Conservation (phyloP, 2,888 invertebrate species). For the Rotaria socialis region DNA sequence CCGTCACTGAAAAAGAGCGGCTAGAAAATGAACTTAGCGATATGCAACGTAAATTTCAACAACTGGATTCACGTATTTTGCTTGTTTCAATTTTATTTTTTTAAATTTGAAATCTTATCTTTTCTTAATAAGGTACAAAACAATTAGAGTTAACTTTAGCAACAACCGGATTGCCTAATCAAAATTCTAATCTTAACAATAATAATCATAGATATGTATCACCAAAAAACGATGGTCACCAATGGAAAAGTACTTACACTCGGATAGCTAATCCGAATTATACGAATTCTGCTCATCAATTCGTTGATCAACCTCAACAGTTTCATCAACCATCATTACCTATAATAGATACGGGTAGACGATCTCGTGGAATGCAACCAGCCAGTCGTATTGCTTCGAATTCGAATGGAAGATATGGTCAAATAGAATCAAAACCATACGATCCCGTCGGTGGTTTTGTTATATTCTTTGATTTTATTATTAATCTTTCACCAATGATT, state of each 20-base stretch:
- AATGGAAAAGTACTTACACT: background rate
- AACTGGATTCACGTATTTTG: background rate
- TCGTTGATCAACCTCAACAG: background rate
- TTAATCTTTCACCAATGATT: conserved; percentile 52
- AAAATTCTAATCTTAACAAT: background rate
- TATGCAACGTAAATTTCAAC: background rate
- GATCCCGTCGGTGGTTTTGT: conserved; percentile 52
- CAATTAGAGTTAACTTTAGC: background rate
- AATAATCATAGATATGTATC: background rate
- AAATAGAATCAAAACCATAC: background rate
- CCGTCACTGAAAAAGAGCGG: background rate
- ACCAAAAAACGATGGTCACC: background rate
- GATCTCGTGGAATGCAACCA: background rate
- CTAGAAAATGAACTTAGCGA: background rate
- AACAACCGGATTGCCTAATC: background rate
- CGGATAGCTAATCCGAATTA: no score
- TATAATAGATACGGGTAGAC: background rate
- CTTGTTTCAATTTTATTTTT: no score
- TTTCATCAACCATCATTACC: background rate
- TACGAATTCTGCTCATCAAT: no score
- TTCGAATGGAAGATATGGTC: background rate
- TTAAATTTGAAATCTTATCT: background rate
- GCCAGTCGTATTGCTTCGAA: background rate
- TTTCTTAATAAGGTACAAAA: background rate
- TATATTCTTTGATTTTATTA: conserved; percentile 57